Conservation (phyloP, 2,797 vertebrate genomes). For the Mormyrus hasselquistii region DNA sequence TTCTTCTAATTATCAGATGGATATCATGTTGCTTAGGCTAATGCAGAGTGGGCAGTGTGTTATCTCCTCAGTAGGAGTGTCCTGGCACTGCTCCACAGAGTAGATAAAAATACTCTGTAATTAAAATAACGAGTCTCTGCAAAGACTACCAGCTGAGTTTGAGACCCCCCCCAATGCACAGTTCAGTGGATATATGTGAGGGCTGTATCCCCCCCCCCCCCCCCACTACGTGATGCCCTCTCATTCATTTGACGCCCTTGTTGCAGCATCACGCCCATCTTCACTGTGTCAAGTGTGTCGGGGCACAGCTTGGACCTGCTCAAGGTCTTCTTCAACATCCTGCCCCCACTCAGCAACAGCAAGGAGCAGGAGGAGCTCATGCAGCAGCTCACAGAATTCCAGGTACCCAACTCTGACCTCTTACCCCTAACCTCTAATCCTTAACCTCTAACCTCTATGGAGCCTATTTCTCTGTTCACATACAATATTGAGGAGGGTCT, state of each 20-base stretch:
- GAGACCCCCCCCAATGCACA: neutral
- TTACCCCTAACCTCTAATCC: neutral
- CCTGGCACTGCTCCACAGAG: neutral
- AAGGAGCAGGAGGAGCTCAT: conserved; percentile 97
- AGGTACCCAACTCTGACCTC: conserved; percentile 58
- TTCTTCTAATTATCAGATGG: neutral
- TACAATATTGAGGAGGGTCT: neutral
- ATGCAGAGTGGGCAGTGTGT: neutral
- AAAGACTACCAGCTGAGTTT: neutral
- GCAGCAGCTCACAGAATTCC: conserved; percentile 96
- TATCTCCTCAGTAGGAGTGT: neutral
- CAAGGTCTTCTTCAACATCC: conserved; percentile 94
- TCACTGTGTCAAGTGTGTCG: conserved; percentile 89
- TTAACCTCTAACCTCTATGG: neutral
- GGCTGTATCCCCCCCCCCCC: neutral
- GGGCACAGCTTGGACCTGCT: conserved; percentile 90
- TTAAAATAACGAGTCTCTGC: neutral
- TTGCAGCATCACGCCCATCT: conserved; percentile 88
- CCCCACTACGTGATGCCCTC: neutral
- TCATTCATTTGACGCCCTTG: neutral
- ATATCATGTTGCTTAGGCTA: neutral
- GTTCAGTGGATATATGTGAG: neutral
- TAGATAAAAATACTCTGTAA: neutral
- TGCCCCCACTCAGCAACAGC: conserved; percentile 95
- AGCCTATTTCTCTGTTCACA: neutral